Evolutionary conservation across 2,888 invertebrate species (phyloP).

Genomic region (Eurytoma adleriae): DNA sequence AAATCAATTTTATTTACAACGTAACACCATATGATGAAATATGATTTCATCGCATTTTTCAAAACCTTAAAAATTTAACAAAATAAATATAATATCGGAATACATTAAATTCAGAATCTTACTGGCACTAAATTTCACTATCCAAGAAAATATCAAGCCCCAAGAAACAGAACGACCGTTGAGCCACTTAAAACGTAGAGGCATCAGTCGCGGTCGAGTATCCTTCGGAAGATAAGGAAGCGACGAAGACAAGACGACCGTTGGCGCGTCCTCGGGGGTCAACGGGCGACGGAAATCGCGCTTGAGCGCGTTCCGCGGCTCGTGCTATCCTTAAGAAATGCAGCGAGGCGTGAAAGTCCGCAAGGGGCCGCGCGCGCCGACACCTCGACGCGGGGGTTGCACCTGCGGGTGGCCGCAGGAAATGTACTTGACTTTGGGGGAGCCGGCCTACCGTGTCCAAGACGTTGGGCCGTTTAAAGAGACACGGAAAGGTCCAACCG

Average conservation of each 20-base stretch:
- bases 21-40: too few relatives aligned
- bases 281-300: conserved; percentile 54
- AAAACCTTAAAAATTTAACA: too few relatives aligned
- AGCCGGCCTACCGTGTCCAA: conserved; percentile 61
- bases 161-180: conserved; percentile 29
- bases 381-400: conserved; percentile 32
- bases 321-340: conserved; percentile 62
- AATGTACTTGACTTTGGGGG: conserved; percentile 5
- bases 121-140: too few relatives aligned
- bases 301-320: conserved; percentile 36
- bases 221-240: conserved; percentile 27
- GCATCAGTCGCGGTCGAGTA: conserved; percentile 4
- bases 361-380: background rate
- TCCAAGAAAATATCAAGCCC: too few relatives aligned
- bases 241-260: conserved; percentile 55
- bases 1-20: too few relatives aligned
- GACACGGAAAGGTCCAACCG: background rate
- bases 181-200: conserved; percentile 21
- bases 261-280: conserved; percentile 18
- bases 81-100: too few relatives aligned
- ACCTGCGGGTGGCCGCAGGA: conserved; percentile 67
- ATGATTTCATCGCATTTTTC: too few relatives aligned
- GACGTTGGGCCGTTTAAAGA: conserved; percentile 68
- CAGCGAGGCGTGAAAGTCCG: conserved; percentile 61
- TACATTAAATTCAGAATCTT: too few relatives aligned